Base-by-base conservation (phyloP, 2,888 invertebrate species). In the Idaea aversata region DNA sequence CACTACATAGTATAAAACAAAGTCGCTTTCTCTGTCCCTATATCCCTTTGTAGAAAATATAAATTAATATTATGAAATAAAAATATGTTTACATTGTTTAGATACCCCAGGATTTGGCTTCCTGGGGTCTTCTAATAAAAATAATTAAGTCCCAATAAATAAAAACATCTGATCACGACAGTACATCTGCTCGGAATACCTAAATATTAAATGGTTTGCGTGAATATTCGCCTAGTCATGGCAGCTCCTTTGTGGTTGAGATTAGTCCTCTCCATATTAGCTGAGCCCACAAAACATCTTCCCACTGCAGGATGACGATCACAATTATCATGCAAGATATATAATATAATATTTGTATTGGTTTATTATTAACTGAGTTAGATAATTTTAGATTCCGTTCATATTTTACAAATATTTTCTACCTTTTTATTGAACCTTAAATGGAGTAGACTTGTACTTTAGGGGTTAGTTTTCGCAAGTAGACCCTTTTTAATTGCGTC, bases 191-290 rank as follows among this genome's bases (percentile, higher is more conserved):
- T 87, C 81, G 84, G 81, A 88, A 90, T 89, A 91, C 88, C 90
- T 89, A 90, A 91, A 90, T 90, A 90, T 91, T 87, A 91, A 92
- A 91, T 88, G 89, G 90, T 88, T 90, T 79, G 88, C 86, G 84
- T 87, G 82, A 82, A 87, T 84, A 88, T 87, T 83, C 76, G 91
- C 91, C 78, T 74, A 79, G 91, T 93, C 93, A 93, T 91, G 91
- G 87, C 88, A 86, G 87, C 86, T 86, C 85, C 85, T 91, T 92
- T 92, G 91, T 91, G 83, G 75, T 84, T 81, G 77, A 89, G 91
- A 91, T 91, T 91, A 91, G 86, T 87, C 78, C 78, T 83, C 83
- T 84, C 86, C 81, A 87, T 91, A 91, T 91, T 90, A 90, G 88
- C 88, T 76, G 80, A 77, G 79, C 77, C 81, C 80, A 82, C 76